Base-by-base conservation (phyloP, 2,113 vertebrate species). In the Anarhynchus alexandrinus region DNA sequence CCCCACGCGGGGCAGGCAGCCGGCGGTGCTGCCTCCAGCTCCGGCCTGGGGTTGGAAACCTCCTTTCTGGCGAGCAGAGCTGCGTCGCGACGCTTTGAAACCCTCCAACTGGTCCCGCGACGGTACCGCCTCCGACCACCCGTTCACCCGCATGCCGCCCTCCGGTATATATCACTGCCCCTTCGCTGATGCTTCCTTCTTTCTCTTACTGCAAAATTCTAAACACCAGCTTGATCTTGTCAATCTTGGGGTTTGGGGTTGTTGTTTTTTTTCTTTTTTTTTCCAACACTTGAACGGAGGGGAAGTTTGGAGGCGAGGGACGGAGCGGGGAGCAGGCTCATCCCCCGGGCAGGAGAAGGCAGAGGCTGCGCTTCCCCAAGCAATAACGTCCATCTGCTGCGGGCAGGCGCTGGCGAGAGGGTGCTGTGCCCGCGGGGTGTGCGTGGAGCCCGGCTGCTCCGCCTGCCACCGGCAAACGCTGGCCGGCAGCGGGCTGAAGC, bases 151-250 rank as follows among this genome's bases (percentile, higher is more conserved):
- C 11, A 72, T 66, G 83, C 20, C 1, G 3, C 51, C 74, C 40
- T 2, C 15, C 2, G 86, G 89, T 73, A 89, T 94, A 89, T 91
- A 93, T 94, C 96, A 93, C 94, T 87, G 96, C 96, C 96, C 96
- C 84, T 70, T 27, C 10, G 20, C 93, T 52, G 55, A 45, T 1
- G 72, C 93, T 93, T 89, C 81, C 66, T 54, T 55, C 80, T 88
- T 17, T 38, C 89, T 91, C 62, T 15, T 6, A 51, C 83, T 45
- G 66, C 96, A 76, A 71, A 94, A 96, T 87, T 97, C 93, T 43
- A 8, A 82, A 32, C 85, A 27, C 76, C 92, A 54, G 94, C 90
- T 54, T 20, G 49, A 58, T 27, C 89, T 59, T 38, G 16, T 34
- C 70, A 8, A 0, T 38, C 83, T 74, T 13, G 32, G 34, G 13